Percentiles rank a stretch among this genome's conserved stretches.
Conservation (phyloP, 2,797 vertebrate genomes). For the Lindbergichthys nudifrons region DNA sequence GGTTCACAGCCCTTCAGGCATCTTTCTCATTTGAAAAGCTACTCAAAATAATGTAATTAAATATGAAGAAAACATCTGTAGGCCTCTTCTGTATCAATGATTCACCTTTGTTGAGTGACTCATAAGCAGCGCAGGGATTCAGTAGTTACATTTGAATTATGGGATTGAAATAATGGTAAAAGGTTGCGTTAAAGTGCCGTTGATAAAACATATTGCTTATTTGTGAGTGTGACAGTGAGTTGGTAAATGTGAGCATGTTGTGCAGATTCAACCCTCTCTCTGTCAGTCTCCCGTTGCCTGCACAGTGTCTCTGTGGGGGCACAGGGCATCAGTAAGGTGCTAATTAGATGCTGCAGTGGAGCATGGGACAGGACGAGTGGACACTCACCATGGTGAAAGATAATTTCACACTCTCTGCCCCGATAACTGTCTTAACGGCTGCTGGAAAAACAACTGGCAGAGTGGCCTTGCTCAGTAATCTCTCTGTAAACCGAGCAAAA, state of each 20-base stretch:
- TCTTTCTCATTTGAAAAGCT: slow-evolving; percentile 2
- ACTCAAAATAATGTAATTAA: not conserved
- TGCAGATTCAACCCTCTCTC: slow-evolving; percentile 6
- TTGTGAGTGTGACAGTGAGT: no score
- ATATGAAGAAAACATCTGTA: not conserved
- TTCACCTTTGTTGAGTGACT: slow-evolving; percentile 8
- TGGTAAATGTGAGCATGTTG: not conserved
- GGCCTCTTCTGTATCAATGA: not conserved
- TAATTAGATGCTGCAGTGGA: slow-evolving; percentile 74
- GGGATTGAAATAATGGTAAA: slow-evolving; percentile 11
- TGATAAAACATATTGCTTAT: not conserved
- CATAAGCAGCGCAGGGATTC: not conserved
- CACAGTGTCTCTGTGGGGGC: slow-evolving; percentile 33
- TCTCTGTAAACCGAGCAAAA: slow-evolving; percentile 37
- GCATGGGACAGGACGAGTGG: slow-evolving; percentile 67
- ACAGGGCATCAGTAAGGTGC: slow-evolving; percentile 60
- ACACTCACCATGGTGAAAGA: slow-evolving; percentile 69
- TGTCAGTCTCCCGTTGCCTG: slow-evolving; percentile 25
- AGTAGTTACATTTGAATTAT: not conserved
- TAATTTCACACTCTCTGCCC: slow-evolving; percentile 79
- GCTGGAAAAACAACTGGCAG: slow-evolving; percentile 64
- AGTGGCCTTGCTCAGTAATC: slow-evolving; percentile 53
- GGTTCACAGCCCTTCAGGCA: not conserved
- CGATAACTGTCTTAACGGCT: slow-evolving; percentile 69
- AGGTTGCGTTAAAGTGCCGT: slow-evolving; percentile 1